Conservation (phyloP, 2,888 invertebrate genomes). For the Drosophila subsilvestris region DNA sequence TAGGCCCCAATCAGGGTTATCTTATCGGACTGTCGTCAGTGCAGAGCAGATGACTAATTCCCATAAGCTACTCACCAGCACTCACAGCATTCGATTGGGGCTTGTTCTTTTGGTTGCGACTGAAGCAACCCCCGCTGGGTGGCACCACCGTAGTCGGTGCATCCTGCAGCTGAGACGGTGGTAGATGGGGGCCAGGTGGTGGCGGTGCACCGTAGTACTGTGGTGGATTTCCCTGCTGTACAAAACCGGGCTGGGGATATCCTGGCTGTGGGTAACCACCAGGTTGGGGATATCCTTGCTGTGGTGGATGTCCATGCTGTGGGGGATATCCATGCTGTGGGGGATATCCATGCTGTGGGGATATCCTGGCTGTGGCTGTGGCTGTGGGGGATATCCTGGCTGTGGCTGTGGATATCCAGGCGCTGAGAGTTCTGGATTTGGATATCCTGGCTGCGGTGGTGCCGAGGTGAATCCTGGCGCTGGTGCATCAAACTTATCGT, state of each 20-base stretch:
- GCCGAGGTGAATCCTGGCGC: slow-evolving; percentile 33
- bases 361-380: slow-evolving; percentile 24
- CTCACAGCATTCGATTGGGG: slow-evolving; percentile 58
- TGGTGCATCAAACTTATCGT: slow-evolving; percentile 41
- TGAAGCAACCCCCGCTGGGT: slow-evolving; percentile 49
- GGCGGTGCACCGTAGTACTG: slow-evolving; percentile 21
- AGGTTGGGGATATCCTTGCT: slow-evolving; percentile 18
- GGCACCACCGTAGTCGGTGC: slow-evolving; percentile 12
- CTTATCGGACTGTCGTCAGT: slow-evolving; percentile 8
- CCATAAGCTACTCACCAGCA: slow-evolving; percentile 51
- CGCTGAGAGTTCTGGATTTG: slow-evolving; percentile 3
- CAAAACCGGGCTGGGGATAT: background rate
- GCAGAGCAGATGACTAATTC: slow-evolving; percentile 27
- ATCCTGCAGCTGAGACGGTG: slow-evolving; percentile 8
- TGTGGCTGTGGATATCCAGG: slow-evolving; percentile 36
- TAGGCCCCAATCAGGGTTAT: background rate
- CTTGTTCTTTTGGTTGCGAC: slow-evolving; percentile 49
- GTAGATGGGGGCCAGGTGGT: background rate
- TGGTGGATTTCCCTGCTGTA: slow-evolving; percentile 27
- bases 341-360: slow-evolving; percentile 11
- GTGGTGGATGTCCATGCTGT: slow-evolving; percentile 30
- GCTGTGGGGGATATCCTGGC: slow-evolving; percentile 42
- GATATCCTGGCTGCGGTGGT: slow-evolving; percentile 13
- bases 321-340: slow-evolving; percentile 39
- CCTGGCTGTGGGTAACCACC: slow-evolving; percentile 14